Evolutionary conservation across 2,888 invertebrate species (phyloP), one percentile per base, ranked within the genome.

Genomic region (Mimas tiliae): DNA sequence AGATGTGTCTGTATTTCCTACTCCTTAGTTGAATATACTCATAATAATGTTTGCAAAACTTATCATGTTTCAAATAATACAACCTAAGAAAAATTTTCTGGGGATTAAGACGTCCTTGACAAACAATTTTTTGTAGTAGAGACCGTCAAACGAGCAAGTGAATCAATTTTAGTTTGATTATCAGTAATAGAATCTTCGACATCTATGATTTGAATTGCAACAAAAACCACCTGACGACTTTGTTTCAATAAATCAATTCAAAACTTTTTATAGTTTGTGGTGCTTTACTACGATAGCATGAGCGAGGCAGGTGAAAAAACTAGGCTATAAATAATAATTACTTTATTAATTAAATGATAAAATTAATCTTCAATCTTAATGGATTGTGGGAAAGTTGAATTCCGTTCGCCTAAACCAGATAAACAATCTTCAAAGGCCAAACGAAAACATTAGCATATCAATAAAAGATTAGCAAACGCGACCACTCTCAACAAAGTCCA

Each of bases 371-470:
- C 11, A 38, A 38, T 53, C 16, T 55, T 34, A 16, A 55, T 19
- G 42, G 58, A 16, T 19, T 38, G 12, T 42, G 38, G 34, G 53
- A 53, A 38, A 55, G n/a, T 55, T 16, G 16, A 55, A 55, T 42
- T 42, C 11, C 6, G 6, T 53, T 38, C n/a, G 19, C 12, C 9
- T 12, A 19, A 67, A 70, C 70, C 71, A 74, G 69, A 73, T 72
- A 74, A 74, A 69, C 66, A 64, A 67, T 67, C 65, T 71, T 72
- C 74, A 77, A 81, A 74, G 72, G 74, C 71, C 69, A 27, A 67
- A 65, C 65, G 66, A 67, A 72, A 74, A 75, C 73, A 72, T 85
- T 85, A 76, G 69, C 84, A 85, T 84, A 82, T 81, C 80, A 81
- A 84, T 82, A 75, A 71, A 63, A 62, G 67, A 72, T 67, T 73